Percentiles rank a stretch among this genome's conserved stretches.
Evolutionary conservation across 2,797 vertebrate genomes (phyloP).

Genomic region (Ateles fusciceps): DNA sequence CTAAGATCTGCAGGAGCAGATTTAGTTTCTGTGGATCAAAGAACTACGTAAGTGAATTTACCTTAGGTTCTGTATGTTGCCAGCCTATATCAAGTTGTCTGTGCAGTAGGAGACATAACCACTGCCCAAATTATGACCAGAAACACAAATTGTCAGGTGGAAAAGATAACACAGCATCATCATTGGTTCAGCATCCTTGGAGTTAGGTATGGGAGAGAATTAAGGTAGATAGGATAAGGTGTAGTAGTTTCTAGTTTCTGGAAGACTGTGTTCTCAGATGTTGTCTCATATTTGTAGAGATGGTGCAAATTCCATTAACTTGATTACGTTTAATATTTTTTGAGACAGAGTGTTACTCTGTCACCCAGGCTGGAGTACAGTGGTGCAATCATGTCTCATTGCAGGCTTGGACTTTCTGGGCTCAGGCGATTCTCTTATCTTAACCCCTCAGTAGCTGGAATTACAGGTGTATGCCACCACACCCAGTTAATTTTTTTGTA

Average conservation of each 20-base stretch:
- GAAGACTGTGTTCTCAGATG: neutral
- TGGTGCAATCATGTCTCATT: neutral
- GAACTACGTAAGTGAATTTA: neutral
- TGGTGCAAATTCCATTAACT: neutral
- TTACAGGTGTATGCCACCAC: neutral
- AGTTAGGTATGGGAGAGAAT: neutral
- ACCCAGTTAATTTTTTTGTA: neutral
- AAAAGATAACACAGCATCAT: neutral
- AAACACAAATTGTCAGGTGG: neutral
- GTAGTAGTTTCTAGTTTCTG: neutral
- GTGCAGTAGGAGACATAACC: neutral
- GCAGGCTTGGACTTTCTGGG: neutral
- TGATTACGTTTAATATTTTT: neutral
- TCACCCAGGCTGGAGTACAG: neutral
- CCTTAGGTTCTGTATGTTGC: neutral
- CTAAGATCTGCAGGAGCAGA: neutral
- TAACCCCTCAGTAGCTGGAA: neutral
- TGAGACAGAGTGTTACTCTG: neutral
- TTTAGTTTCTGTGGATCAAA: neutral
- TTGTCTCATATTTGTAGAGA: neutral
- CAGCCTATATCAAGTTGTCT: neutral
- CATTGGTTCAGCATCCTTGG: neutral
- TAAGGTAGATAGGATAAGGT: neutral
- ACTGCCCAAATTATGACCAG: neutral
- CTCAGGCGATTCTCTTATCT: neutral